Percentiles rank a stretch among this genome's conserved stretches.
phyloP scores from a whole-genome alignment of 2,113 vertebrate genomes.

The Calcarius ornatus region DNA sequence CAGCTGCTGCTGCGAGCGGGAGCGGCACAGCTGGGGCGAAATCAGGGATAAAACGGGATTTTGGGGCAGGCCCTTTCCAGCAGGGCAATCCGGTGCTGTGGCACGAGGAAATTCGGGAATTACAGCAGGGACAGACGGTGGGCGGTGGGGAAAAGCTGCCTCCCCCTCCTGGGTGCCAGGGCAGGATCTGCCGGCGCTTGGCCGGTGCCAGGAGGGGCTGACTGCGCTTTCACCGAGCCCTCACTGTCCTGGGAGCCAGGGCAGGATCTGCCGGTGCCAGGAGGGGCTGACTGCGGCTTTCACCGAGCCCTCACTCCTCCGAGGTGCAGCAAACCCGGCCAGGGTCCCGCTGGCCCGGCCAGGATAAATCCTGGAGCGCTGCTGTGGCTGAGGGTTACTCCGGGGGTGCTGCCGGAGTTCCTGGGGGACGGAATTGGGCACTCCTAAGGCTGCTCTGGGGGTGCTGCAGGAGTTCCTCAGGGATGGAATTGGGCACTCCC shows the following conservation, averaged over 20 bases:
- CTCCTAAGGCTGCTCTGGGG: too few species aligned
- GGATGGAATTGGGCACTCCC: not conserved
- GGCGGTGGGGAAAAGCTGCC: not conserved
- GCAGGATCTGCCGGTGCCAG: accelerated
- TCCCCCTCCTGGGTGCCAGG: accelerated
- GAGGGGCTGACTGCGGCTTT: not conserved
- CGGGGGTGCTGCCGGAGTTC: not conserved
- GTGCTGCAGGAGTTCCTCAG: not conserved
- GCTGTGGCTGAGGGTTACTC: not conserved
- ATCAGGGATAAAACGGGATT: accelerated
- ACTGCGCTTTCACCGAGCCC: not conserved
- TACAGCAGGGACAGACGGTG: not conserved
- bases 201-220: not conserved
- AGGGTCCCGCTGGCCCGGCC: accelerated
- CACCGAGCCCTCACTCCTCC: not conserved
- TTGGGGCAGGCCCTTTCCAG: not conserved
- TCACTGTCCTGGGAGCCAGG: accelerated
- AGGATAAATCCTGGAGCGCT: accelerated
- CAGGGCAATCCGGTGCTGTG: not conserved
- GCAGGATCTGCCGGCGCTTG: not conserved
- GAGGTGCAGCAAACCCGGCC: not conserved
- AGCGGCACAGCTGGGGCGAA: not conserved
- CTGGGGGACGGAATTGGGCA: not conserved
- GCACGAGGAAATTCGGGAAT: not conserved
- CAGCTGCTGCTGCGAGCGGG: not conserved